A percentile compares a stretch with the other conserved stretches of the same genome.
Conservation (phyloP, 2,797 vertebrate species). For the Tarsius wallacei region DNA sequence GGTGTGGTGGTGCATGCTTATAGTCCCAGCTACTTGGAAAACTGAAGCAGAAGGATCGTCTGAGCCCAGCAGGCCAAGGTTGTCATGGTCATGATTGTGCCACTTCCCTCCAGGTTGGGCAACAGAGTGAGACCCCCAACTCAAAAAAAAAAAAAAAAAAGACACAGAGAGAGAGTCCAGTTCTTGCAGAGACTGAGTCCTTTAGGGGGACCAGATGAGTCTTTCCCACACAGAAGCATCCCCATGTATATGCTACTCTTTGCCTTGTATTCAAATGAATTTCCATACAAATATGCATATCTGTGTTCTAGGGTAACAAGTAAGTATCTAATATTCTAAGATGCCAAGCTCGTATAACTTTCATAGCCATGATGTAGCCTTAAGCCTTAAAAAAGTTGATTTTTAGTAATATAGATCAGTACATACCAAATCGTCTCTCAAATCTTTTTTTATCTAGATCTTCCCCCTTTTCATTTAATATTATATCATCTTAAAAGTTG, state of each 20-base stretch:
- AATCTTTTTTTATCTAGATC: background rate
- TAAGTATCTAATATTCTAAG: conserved; percentile 22
- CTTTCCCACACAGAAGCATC: background rate
- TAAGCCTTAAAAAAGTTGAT: background rate
- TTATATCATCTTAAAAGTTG: background rate
- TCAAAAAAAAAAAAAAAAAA: no score
- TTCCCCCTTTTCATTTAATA: background rate
- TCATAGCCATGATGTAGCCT: conserved; percentile 4
- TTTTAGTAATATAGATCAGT: conserved; percentile 15
- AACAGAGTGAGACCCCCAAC: no score
- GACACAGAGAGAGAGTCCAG: background rate
- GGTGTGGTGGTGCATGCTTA: no score
- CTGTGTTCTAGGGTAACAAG: background rate
- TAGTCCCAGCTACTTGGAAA: no score
- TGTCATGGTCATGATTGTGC: no score
- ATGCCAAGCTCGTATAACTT: background rate
- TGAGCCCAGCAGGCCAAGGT: no score
- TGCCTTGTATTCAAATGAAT: background rate
- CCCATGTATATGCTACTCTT: background rate
- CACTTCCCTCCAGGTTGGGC: no score
- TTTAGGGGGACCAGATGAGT: background rate
- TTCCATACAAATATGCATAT: background rate
- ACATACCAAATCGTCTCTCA: background rate
- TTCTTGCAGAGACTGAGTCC: background rate
- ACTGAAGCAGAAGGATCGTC: no score